These are phyloP conservation scores for Empidonax alnorum DNA, from an alignment of 2,113 vertebrate genomes.

Conservation along the genomic window DNA sequence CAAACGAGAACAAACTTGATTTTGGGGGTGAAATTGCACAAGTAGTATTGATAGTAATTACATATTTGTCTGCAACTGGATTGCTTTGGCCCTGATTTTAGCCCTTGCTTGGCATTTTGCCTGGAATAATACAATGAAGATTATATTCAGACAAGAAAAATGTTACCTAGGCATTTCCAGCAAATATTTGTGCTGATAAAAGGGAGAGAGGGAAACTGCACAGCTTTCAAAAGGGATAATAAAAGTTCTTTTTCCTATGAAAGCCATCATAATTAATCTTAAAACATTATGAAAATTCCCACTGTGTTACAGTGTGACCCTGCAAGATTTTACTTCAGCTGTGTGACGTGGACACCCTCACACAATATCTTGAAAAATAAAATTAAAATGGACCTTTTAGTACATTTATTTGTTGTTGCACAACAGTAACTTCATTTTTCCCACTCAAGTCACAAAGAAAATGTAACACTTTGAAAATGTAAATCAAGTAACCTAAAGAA, in stretches of 20 bases:
- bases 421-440: not conserved
- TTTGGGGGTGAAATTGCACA: not conserved
- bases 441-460: conserved; percentile 31
- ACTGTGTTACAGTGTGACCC: not conserved
- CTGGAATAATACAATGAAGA: conserved; percentile 46
- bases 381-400: not conserved
- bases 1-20: not conserved
- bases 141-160: conserved; percentile 44
- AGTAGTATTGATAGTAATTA: conserved; percentile 52
- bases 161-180: conserved; percentile 29
- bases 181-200: conserved; percentile 49
- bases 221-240: conserved; percentile 4
- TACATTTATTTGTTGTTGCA: not conserved
- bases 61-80: conserved; percentile 33
- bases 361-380: not conserved
- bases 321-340: not conserved
- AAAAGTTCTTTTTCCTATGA: not conserved
- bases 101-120: conserved; percentile 9
- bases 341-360: not conserved
- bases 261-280: not conserved
- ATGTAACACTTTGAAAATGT: conserved; percentile 38
- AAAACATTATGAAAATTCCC: not conserved
- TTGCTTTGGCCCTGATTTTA: conserved; percentile 50
- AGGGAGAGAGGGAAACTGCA: not conserved
- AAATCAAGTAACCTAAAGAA: conserved; percentile 56